Evolutionary conservation across 2,113 vertebrate genomes (phyloP).

Genomic region (Parus major): DNA sequence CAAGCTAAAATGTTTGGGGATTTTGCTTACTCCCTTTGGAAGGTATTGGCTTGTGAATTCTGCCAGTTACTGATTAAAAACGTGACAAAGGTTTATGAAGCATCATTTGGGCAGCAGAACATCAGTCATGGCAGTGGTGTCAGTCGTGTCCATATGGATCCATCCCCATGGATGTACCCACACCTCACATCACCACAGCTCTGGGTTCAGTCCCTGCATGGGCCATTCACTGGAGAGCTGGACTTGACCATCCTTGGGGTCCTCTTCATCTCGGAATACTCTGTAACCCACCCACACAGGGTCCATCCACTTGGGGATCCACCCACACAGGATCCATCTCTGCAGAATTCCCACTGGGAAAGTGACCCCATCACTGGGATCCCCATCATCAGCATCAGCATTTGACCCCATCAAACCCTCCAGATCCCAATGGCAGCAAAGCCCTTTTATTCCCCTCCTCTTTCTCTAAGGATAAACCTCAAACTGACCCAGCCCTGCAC

Average conservation of each 20-base stretch:
- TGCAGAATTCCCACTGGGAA: background rate
- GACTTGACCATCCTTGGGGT: background rate
- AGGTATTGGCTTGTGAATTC: background rate
- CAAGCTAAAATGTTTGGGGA: background rate
- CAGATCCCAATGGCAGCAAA: background rate
- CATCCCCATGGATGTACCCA: background rate
- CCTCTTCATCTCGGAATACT: accelerated
- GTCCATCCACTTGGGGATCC: background rate
- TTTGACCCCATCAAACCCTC: background rate
- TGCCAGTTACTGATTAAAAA: background rate
- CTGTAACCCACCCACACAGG: background rate
- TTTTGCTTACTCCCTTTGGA: background rate
- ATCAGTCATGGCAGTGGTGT: accelerated
- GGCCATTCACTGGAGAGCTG: background rate
- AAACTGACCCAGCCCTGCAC: background rate
- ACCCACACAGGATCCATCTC: background rate
- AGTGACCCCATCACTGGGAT: background rate
- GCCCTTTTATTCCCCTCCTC: background rate
- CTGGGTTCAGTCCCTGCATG: accelerated
- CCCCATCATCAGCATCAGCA: too few species aligned
- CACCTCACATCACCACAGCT: accelerated
- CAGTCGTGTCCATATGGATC: background rate
- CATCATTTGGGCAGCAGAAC: background rate
- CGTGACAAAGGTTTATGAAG: accelerated
- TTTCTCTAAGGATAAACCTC: background rate